Base-by-base conservation (phyloP, 2,113 vertebrate species). In the Lethenteron camtschaticum region DNA sequence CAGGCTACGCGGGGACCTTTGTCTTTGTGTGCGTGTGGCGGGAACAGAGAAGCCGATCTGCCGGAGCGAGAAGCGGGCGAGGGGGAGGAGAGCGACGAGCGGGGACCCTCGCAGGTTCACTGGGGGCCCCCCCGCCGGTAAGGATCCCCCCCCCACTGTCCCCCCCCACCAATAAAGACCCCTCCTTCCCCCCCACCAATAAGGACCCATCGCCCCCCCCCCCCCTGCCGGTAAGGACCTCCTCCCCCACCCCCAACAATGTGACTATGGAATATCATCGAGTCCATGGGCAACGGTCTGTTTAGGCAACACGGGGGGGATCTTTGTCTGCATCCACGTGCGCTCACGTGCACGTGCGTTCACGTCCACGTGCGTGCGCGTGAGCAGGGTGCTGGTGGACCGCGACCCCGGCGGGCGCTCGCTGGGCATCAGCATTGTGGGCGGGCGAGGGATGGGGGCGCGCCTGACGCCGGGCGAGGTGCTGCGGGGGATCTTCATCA, bases 401-500 rank as follows among this genome's bases (percentile, higher is more conserved):
- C 80, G 89, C 75, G 87, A 89, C 73, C 77, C 85, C 41, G 63
- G 24, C 9, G 87, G 87, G 75, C 96, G 91, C 77, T 96, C 94
- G 11, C 74, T 99, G 77, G 94, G 92, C 60, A 96, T 99, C 79
- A 99, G 94, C 73, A 99, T 99, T 69, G 90, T 96, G 68, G 94
- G 94, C 71, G 94, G 94, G 69, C 81, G 90, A 73, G 90, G 92
- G 57, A 99, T 99, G 94, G 94, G 92, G 71, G 96, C 90, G 75
- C 89, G 94, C 1, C 79, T 99, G 66, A 94, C 82, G 80, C 96
- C 84, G 1, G 94, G 94, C 18, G 92, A 99, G 80, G 84, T 97
- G 73, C 95, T 95, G 90, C 85, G 94, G 74, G 92, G 94, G 63
- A 95, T 99, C 78, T 99, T 99, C 75, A 91, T 96, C 75, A 99